Base-by-base conservation (phyloP, 2,888 invertebrate genomes). In the Protula sp. region DNA sequence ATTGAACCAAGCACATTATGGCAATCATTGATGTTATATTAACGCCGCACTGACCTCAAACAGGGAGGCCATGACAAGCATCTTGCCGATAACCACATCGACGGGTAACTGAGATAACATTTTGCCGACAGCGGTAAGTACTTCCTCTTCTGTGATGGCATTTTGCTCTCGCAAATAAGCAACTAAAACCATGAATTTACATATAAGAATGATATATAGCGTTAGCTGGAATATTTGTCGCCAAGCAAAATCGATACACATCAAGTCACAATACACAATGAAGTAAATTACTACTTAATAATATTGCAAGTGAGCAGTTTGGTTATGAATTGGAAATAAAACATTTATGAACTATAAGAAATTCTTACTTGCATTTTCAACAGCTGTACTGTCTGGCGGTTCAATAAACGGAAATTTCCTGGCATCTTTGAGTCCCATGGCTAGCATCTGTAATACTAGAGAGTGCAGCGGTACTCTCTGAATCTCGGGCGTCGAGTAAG, bases 41-140 rank as follows among this genome's bases (percentile, higher is more conserved):
- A n/a, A n/a, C n/a, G n/a, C n/a, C n/a, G n/a, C n/a, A n/a, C n/a
- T n/a, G n/a, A n/a, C 78, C 64, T 91, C 87, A 63, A 94, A 93
- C 4, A 94, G 87, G 1, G 91, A 90, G 0, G 94, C 94, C 84
- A 93, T 86, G 27, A 97, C 89, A 45, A 98, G 83, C 86, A 99
- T 94, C 84, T 99, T 99, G 1, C 97, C 97, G 58, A 99, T 87
- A 0, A 89, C 87, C 57, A 99, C 89, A 76, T 99, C 97, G 0
- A 99, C 93, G 0, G 99, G 99, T 24, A 99, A 83, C 76, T 88
- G 88, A 2, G 94, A 87, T 58, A 99, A 81, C 58, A 94, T 89
- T 73, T 87, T 68, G 54, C 81, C 99, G 57, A 95, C 85, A 0
- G 89, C 85, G 0, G 95, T 95, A 30, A 97, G 82, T 70, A 88